Percentiles rank a stretch among this genome's conserved stretches.
phyloP scores from a whole-genome alignment of 2,113 vertebrate genomes.

The Galeopterus variegatus region DNA sequence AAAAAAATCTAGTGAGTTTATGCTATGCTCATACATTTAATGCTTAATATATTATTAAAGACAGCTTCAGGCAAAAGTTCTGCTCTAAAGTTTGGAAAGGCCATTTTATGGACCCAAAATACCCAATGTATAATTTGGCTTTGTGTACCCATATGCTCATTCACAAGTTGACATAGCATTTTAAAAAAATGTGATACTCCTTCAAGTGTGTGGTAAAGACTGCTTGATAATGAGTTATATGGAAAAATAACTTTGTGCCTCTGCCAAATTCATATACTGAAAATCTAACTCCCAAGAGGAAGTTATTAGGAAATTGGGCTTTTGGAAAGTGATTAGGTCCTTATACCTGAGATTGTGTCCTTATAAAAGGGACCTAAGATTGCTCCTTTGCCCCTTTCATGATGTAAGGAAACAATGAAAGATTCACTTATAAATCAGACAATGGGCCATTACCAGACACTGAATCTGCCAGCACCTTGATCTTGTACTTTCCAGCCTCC shows the following conservation, averaged over 20 bases:
- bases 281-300: not conserved
- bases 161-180: not conserved
- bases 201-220: not conserved
- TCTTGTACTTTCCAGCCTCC: not conserved
- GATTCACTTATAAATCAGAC: not conserved
- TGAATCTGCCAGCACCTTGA: not conserved
- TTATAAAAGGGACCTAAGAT: not conserved
- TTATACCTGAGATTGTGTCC: not conserved
- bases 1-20: slow-evolving; percentile 7
- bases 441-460: not conserved
- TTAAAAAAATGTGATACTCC: not conserved
- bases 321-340: not conserved
- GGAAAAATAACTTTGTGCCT: not conserved
- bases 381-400: not conserved
- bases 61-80: slow-evolving; percentile 57
- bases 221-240: not conserved
- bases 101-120: slow-evolving; percentile 29
- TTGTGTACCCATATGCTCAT: not conserved
- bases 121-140: not conserved
- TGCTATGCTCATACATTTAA: not conserved
- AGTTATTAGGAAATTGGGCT: not conserved
- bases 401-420: not conserved
- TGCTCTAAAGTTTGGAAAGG: slow-evolving; percentile 28
- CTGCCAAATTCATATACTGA: not conserved
- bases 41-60: slow-evolving; percentile 75